phyloP scores from a whole-genome alignment of 2,888 invertebrate genomes.

The Tenthredo amoena region DNA sequence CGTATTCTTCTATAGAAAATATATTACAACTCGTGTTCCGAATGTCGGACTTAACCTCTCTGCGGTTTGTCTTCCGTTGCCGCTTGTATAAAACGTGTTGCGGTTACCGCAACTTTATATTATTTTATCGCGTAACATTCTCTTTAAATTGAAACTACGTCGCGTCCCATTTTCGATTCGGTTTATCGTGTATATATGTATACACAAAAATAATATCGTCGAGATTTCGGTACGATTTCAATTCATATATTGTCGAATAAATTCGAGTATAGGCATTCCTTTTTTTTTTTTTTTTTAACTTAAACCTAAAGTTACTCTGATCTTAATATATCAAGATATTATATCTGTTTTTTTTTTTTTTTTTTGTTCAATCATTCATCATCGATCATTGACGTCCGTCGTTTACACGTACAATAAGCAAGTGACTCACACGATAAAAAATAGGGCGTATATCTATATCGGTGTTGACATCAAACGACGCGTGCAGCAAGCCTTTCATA shows the following conservation, averaged over 20 bases:
- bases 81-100: constrained; percentile 33
- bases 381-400: constrained; percentile 44
- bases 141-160: constrained; percentile 9
- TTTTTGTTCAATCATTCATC: constrained; percentile 25
- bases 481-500: constrained; percentile 51
- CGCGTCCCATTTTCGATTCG: neutral
- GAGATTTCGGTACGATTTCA: neutral
- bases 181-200: neutral
- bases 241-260: neutral
- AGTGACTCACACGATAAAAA: constrained; percentile 38
- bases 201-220: neutral
- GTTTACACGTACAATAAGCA: neutral
- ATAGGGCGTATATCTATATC: constrained; percentile 44
- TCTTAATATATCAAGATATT: neutral
- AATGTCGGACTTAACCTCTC: constrained; percentile 25
- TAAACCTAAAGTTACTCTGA: too few relatives aligned
- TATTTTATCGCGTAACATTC: constrained; percentile 24
- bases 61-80: constrained; percentile 49
- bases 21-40: constrained; percentile 48
- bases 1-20: constrained; percentile 13
- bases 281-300: neutral
- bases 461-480: constrained; percentile 47
- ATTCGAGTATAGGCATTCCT: neutral
- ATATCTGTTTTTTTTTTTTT: neutral
- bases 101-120: constrained; percentile 9